Conservation (phyloP, 2,888 invertebrate genomes). For the Herminia tarsipennalis region DNA sequence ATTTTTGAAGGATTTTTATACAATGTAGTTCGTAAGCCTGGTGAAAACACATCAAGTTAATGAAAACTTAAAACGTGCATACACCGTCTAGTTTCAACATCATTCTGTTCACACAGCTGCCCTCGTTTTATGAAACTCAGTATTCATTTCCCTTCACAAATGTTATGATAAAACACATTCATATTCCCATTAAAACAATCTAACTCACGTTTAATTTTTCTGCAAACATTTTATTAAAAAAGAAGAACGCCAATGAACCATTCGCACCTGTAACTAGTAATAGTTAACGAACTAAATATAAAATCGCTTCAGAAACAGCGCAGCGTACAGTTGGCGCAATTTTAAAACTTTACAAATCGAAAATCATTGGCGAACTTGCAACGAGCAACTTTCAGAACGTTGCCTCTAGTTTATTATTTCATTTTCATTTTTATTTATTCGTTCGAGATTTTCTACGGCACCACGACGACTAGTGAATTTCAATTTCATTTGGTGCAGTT, state of each 20-base stretch:
- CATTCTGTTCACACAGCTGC: no score
- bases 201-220: not conserved
- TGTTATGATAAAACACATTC: no score
- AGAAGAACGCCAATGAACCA: slow-evolving; percentile 20
- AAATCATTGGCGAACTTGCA: slow-evolving; percentile 44
- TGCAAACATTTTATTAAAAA: slow-evolving; percentile 16
- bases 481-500: slow-evolving; percentile 39
- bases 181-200: no score
- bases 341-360: slow-evolving; percentile 48
- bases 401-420: slow-evolving; percentile 49
- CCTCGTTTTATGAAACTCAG: no score
- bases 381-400: slow-evolving; percentile 36
- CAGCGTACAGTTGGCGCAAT: slow-evolving; percentile 40
- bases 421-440: slow-evolving; percentile 54
- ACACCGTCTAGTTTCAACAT: no score
- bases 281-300: slow-evolving; percentile 43
- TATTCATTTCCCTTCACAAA: no score
- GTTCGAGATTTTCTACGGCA: slow-evolving; percentile 36
- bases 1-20: no score
- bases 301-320: slow-evolving; percentile 38
- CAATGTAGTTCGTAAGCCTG: no score
- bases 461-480: slow-evolving; percentile 38
- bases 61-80: no score
- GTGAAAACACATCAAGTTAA: no score
- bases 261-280: slow-evolving; percentile 35